Evolutionary conservation across 2,888 invertebrate genomes (phyloP), one percentile per base, ranked within the genome.

Genomic region (Eulithis testata): DNA sequence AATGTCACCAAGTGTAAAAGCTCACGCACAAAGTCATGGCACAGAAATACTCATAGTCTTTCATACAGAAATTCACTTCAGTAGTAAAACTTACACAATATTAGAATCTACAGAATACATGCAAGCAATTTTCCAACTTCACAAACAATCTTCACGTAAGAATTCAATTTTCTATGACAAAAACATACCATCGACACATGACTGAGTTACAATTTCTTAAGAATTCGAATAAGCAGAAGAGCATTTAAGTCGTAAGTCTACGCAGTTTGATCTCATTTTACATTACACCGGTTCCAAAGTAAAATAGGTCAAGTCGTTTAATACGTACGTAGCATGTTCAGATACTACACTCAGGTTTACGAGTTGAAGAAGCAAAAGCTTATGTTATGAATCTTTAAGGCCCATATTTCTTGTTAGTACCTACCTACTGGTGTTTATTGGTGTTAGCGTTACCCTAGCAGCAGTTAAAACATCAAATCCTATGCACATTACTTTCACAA

Each of bases 331-430:
- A 49, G 8, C 81, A 85, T 88, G 86, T 89, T 87, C 85, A 80
- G 84, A 85, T 21, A 21, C 90, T 85, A 88, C 85, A 86, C 86
- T 89, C 84, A 86, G 86, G 79, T 92, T 92, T 91, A 92, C 83
- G 90, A 89, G 86, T 80, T 78, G 74, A 77, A 87, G 86, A 88
- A 85, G 86, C 82, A 81, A 80, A 83, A 84, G 87, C 87, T 88
- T 86, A 86, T 79, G 88, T 88, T 89, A 91, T 91, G 88, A 90
- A 91, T 91, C 84, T 89, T 91, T 90, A 88, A 90, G 90, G 87
- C 87, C 86, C 81, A 83, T 84, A 84, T 84, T 62, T 65, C 81
- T 73, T 79, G 82, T 78, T 78, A 49, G 21, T 49, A 77, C 76
- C 31, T 31, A 31, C 31, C 31, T 31, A 31, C 31, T 82, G 79